Evolutionary conservation across 35 echinoderm and acorn worm species (phyloP), one percentile per base, ranked within the genome.

Genomic region (Ophioderma brevispina): DNA sequence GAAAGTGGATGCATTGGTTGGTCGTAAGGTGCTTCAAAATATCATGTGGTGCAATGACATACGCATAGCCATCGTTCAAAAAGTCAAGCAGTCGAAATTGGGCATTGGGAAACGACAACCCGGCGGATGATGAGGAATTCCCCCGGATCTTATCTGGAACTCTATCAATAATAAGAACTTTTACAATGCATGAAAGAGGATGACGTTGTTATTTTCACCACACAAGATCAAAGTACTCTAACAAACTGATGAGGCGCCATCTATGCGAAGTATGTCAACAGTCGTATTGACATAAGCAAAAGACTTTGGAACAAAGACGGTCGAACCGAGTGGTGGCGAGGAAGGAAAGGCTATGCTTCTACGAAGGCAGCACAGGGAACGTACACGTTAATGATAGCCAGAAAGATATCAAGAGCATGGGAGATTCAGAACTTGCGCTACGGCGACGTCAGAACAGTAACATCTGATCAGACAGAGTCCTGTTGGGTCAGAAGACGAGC

Each of bases 171-270:
- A 87, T 88, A 31, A 90, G 90, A 77, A 87, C 87, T 0, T 99
- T 90, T 38, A 87, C 88, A 3, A 76, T 99, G 33, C 90, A 90
- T 81, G 97, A 99, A n/a, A 49, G 91, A 95, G 76, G 93, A 94
- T 21, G 97, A 99, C 55, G 93, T 88, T 38, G 91, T 99, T 37
- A 92, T 99, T 36, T 92, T 98, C 37, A 94, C 96, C 32, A 98
- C 50, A 98, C 89, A 64, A 83, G 90, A 56, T 89, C 32, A 80
- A 80, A 75, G 80, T 78, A 81, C 78, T 77, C 78, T 88, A 34
- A 46, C 56, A 39, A n/a, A 78, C 78, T 52, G 83, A 40, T 43
- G 78, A 75, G 33, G 39, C 87, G 15, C 86, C 90, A 40, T 91
- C 56, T 56, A 46, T 87, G 3, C 77, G 87, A 64, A 95, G 94